Percentiles rank a stretch among this genome's conserved stretches.
Evolutionary conservation across 2,113 vertebrate species (phyloP).

Genomic region (Gavialis gangeticus): DNA sequence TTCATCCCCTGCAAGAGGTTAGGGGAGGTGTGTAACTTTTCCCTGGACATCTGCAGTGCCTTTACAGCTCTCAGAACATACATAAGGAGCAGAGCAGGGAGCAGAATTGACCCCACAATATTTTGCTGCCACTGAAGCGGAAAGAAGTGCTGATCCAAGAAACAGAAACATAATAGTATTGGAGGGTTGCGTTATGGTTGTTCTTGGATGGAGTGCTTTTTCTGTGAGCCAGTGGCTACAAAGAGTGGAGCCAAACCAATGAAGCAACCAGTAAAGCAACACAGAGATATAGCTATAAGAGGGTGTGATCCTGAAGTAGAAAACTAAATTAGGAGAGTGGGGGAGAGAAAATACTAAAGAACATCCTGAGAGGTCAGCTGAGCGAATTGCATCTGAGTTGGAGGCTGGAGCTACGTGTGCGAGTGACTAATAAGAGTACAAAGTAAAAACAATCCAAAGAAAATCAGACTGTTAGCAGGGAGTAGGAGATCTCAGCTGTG

Average conservation of each 20-base stretch:
- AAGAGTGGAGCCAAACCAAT: neutral
- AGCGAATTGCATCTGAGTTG: neutral
- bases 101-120: too few relatives aligned
- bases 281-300: neutral
- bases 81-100: too few relatives aligned
- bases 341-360: neutral
- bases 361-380: neutral
- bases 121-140: too few relatives aligned
- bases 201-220: neutral
- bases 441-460: neutral
- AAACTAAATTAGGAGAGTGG: neutral
- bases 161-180: neutral
- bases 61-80: too few relatives aligned
- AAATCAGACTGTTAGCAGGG: neutral
- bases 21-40: too few relatives aligned
- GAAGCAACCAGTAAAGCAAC: neutral
- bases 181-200: neutral
- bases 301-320: neutral
- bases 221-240: neutral
- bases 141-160: too few relatives aligned
- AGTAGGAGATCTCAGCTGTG: neutral
- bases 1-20: too few relatives aligned
- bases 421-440: neutral
- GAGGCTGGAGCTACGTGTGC: neutral
- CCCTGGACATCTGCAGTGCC: too few relatives aligned